Evolutionary conservation across 1,140 invertebrate species (phyloP).

Genomic region (Monomorium pharaonis): DNA sequence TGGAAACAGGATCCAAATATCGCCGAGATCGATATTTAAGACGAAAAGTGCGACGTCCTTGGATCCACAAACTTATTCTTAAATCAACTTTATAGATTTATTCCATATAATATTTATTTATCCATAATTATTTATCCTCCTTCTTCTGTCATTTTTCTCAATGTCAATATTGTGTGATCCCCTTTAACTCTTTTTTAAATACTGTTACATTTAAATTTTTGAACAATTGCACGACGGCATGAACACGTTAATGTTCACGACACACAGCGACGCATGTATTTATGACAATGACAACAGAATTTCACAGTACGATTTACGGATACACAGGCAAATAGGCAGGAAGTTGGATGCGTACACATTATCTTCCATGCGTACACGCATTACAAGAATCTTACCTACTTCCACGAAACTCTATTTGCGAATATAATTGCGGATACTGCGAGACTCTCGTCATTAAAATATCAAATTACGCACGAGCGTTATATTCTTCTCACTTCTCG

Average conservation of each 20-base stretch:
- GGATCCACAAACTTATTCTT: constrained; percentile 26
- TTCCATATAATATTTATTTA: constrained; percentile 17
- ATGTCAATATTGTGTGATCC: background rate
- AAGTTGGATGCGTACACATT: constrained; percentile 48
- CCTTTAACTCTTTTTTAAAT: constrained; percentile 3
- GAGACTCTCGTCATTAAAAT: constrained; percentile 39
- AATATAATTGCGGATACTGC: constrained; percentile 38
- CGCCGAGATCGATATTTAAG: background rate
- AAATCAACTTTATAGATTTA: background rate
- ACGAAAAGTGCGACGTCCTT: background rate
- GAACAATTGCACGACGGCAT: constrained; percentile 18
- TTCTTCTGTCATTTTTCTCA: background rate
- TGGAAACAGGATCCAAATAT: background rate
- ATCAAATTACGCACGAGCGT: background rate
- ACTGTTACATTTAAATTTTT: background rate
- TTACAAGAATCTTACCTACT: constrained; percentile 71
- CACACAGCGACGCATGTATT: constrained; percentile 37
- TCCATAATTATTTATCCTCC: background rate
- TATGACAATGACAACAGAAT: constrained; percentile 33
- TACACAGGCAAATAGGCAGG: constrained; percentile 10
- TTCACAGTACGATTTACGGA: constrained; percentile 33
- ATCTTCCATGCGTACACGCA: constrained; percentile 43
- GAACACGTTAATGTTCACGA: constrained; percentile 35
- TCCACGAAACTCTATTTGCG: constrained; percentile 50
- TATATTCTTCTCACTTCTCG: constrained; percentile 16